A percentile compares a stretch with the other conserved stretches of the same genome.
phyloP scores from a whole-genome alignment of 64 coral and sea anemone genomes.

The Porites australiensis region DNA sequence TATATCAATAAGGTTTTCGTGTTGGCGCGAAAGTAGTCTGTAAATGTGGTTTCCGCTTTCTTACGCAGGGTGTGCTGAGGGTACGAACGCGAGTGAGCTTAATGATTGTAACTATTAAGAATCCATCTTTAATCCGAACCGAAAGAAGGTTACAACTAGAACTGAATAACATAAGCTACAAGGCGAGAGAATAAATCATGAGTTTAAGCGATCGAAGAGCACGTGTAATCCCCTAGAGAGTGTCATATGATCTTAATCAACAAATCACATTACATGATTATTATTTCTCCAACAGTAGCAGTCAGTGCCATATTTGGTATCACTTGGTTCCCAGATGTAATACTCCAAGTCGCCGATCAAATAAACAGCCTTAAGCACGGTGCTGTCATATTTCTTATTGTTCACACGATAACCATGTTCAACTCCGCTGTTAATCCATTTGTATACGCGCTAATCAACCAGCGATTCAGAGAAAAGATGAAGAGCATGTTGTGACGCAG shows the following conservation, averaged over 20 bases:
- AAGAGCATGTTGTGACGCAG: neutral
- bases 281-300: neutral
- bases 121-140: slow-evolving; percentile 1
- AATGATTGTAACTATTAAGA: neutral
- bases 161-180: neutral
- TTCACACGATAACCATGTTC: slow-evolving; percentile 19
- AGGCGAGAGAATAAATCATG: too few species aligned
- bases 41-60: too few species aligned
- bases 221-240: too few species aligned
- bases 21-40: too few species aligned
- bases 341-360: slow-evolving; percentile 18
- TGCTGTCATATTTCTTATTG: neutral
- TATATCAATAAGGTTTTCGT: too few species aligned
- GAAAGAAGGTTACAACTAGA: neutral
- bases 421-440: slow-evolving; percentile 41
- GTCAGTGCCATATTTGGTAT: slow-evolving; percentile 36
- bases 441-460: slow-evolving; percentile 8
- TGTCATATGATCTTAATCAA: too few species aligned
- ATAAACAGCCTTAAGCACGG: neutral
- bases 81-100: too few species aligned
- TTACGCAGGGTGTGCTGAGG: too few species aligned
- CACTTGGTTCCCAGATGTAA: slow-evolving; percentile 33
- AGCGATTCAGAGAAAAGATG: neutral
- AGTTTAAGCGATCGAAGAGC: too few species aligned
- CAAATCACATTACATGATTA: too few species aligned